Base-by-base conservation (phyloP, 1,140 invertebrate species). In the Drosophila chauvacae region DNA sequence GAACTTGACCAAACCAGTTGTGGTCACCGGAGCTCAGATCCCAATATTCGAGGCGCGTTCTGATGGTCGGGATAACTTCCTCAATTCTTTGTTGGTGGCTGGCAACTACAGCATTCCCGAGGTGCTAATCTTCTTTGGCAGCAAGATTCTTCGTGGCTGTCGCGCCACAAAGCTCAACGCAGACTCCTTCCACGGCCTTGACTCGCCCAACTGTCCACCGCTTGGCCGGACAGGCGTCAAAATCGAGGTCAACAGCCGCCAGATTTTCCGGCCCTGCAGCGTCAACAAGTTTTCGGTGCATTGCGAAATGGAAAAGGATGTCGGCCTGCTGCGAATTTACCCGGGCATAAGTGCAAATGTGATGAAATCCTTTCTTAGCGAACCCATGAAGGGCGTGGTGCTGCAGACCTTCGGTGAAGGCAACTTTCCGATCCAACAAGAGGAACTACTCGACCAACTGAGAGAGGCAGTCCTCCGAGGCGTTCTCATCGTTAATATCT, bases 51-150 rank as follows among this genome's bases (percentile, higher is more conserved):
- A 99, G 81, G 94, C 96, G 0, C 93, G 96, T 42, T 95, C 96
- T 92, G 98, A 99, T 92, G 98, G 98, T 0, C 94, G 97, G 48
- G 97, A 98, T 66, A 99, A 99, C 91, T 97, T 99, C 74, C 94
- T 99, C 14, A 95, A 96, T 0, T 96, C 98, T 0, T 91, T 99
- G 1, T 94, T 99, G 28, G 95, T 99, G 14, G 98, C 98, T 10
- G 98, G 97, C 3, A 96, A 95, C 68, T 96, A 96, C 73, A 94
- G 94, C 59, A 98, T 99, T 75, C 98, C 98, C 1, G 98, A 99
- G 93, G 98, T 99, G 0, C 95, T 96, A 14, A 94, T 99, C 1
- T 97, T 96, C 84, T 99, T 99, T 82, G 96, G 96, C 33, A 96
- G 96, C 80, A 96, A 96, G 86, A 93, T 99, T 0, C 95, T 97